Percentiles rank a stretch among this genome's conserved stretches.
Evolutionary conservation across 2,113 vertebrate genomes (phyloP).

Genomic region (Cromileptes altivelis): DNA sequence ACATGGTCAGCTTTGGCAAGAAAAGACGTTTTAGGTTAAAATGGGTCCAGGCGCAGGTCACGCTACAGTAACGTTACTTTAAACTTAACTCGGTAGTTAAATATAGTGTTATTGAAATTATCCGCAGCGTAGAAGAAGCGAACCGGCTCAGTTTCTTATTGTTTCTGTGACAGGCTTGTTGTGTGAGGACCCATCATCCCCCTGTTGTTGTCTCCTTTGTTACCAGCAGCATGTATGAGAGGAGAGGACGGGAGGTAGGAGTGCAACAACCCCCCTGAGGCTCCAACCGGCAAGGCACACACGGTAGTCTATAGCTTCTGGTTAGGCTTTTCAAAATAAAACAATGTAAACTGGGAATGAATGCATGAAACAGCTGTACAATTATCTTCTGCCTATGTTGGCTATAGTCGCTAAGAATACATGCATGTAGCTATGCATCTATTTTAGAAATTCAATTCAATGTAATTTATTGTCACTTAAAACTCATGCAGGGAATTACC

Average conservation of each 20-base stretch:
- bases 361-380: too few relatives aligned
- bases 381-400: neutral
- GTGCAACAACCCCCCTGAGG: neutral
- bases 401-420: too few relatives aligned
- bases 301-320: neutral
- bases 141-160: slow-evolving; percentile 16
- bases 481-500: too few relatives aligned
- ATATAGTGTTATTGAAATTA: neutral
- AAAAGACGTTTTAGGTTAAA: neutral
- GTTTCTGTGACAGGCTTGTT: slow-evolving; percentile 36
- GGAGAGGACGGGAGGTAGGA: slow-evolving; percentile 20
- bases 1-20: slow-evolving; percentile 14
- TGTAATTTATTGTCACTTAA: too few relatives aligned
- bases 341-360: too few relatives aligned
- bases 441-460: too few relatives aligned
- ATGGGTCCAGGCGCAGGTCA: neutral
- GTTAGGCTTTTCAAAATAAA: slow-evolving; percentile 59
- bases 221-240: slow-evolving; percentile 48
- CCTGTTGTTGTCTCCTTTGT: slow-evolving; percentile 75
- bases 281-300: neutral
- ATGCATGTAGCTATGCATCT: too few relatives aligned
- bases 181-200: slow-evolving; percentile 57
- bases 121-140: neutral
- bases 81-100: neutral
- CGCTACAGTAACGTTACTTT: neutral